Evolutionary conservation across 2,113 vertebrate genomes (phyloP).

Genomic region (Vidua chalybeata): DNA sequence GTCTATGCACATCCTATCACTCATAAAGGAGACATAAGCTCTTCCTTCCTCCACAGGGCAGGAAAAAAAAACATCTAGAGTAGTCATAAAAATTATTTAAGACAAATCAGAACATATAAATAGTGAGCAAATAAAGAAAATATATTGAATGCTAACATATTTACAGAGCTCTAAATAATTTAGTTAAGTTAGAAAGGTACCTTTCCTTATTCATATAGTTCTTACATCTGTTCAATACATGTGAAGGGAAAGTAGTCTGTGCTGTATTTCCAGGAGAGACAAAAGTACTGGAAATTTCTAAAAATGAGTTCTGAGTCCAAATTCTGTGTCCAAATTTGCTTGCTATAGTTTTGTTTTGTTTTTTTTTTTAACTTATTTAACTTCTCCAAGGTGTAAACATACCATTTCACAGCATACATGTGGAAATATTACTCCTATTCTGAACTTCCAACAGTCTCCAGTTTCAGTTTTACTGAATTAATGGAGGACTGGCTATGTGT

Average conservation of each 20-base stretch:
- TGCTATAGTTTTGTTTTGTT: not conserved
- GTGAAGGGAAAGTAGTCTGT: not conserved
- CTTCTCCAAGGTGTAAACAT: not conserved
- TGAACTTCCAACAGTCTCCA: not conserved
- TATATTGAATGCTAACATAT: not conserved
- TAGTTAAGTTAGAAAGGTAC: not conserved
- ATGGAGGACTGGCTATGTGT: not conserved
- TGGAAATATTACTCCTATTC: not conserved
- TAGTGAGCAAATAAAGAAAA: not conserved
- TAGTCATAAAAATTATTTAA: not conserved
- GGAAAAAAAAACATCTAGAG: not conserved
- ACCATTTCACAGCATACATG: not conserved
- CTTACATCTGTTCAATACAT: not conserved
- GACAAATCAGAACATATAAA: not conserved
- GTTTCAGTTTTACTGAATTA: not conserved
- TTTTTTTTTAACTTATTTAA: not conserved
- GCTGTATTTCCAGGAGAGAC: not conserved
- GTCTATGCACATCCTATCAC: not conserved
- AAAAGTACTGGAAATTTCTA: not conserved
- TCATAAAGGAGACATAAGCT: not conserved
- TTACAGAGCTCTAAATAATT: not conserved
- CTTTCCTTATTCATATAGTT: not conserved
- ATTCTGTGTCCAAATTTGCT: not conserved
- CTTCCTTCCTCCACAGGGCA: not conserved
- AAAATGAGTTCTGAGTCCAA: not conserved